Evolutionary conservation across 2,113 vertebrate species (phyloP), one percentile per base, ranked within the genome.

Genomic region (Eira barbara): DNA sequence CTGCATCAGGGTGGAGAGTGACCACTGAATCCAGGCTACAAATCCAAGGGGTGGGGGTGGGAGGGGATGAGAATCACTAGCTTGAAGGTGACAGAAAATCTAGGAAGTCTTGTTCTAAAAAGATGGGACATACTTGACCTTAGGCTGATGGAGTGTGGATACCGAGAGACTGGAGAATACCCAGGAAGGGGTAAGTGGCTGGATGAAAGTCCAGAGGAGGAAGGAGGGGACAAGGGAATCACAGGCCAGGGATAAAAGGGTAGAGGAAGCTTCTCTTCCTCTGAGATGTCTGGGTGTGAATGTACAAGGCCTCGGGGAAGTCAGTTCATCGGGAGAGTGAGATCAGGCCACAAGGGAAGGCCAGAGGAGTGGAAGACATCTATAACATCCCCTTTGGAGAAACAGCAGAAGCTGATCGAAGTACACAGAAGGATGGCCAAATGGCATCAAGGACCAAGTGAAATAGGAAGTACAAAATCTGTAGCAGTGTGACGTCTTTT

Each of bases 281-380:
- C 81, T 39, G 4, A 4, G 47, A 42, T 11, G 15, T 55, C 49
- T 52, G n/a, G 55, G 29, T 15, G 8, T n/a, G 15, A 9, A 13
- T 2, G 11, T 9, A 31, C 3, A 42, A 42, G n/a, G 42, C 67
- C n/a, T 67, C 57, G 18, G 2, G 23, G 34, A 52, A n/a, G 74
- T 42, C 52, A 1, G 10, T 29, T 73, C 23, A 39, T 7, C 6
- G 45, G 29, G 55, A 57, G 42, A 96, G 81, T 11, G 74, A 73
- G 65, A 23, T 4, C 10, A 0, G 13, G 25, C 52, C 4, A 2
- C 3, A 9, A 21, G 39, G 45, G 27, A 69, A 42, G 34, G 7
- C 18, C 69, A 9, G 39, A 89, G 27, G 42, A 78, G 59, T 18
- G 20, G 12, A 67, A 31, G 45, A 61, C 45, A 14, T 63, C 31